Conservation (phyloP, 2,113 vertebrate species). For the Oreocharis arfaki region DNA sequence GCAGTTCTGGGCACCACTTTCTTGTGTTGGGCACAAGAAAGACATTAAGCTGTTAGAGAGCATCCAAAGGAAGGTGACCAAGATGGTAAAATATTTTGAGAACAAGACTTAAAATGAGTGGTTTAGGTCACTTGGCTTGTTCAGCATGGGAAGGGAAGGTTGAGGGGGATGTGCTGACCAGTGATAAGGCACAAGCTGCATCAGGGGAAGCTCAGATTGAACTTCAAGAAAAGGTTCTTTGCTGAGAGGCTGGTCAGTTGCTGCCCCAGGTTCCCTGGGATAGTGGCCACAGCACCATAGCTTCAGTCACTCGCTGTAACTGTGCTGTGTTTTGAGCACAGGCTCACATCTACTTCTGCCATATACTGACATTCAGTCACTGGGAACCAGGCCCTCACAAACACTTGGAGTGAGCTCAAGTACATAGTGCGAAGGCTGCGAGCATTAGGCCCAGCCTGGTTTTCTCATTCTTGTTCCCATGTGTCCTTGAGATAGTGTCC, state of each 20-base stretch:
- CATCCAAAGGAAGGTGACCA: background rate
- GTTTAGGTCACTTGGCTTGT: background rate
- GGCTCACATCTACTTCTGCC: background rate
- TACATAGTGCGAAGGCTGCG: accelerated
- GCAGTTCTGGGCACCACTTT: too few relatives aligned
- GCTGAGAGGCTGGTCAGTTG: background rate
- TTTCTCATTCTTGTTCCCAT: background rate
- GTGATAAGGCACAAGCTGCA: background rate
- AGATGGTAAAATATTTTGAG: background rate
- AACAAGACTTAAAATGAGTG: background rate
- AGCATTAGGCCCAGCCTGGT: background rate
- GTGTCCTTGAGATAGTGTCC: background rate
- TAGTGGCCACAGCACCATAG: background rate
- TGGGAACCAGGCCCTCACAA: background rate
- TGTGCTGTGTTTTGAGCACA: background rate
- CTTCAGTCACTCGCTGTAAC: accelerated
- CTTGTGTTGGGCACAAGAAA: background rate
- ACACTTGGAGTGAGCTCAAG: background rate
- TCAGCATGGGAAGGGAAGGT: background rate
- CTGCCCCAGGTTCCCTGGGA: background rate
- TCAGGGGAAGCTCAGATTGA: background rate
- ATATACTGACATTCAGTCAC: background rate
- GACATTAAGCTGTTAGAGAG: background rate
- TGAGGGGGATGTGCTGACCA: background rate
- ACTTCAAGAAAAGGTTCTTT: background rate